These are phyloP conservation scores for Furcifer pardalis DNA, from an alignment of 2,797 vertebrate genomes.

Conservation along the genomic window DNA sequence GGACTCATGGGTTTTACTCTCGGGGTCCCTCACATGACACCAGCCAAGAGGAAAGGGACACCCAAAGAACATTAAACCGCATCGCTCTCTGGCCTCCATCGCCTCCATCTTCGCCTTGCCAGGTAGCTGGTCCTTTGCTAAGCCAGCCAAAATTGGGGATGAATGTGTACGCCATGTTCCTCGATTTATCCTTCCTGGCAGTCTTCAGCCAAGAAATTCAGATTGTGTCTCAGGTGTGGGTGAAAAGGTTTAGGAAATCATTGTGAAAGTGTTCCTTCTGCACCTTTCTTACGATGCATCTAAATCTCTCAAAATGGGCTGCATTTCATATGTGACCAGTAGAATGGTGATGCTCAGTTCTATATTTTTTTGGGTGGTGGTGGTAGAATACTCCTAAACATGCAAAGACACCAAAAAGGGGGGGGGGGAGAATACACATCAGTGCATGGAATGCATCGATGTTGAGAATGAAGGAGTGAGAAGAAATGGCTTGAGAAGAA, in stretches of 20 bases:
- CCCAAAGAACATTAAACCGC: conserved; percentile 49
- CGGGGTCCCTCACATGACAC: conserved; percentile 52
- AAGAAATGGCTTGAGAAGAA: neutral
- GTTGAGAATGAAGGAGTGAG: no score
- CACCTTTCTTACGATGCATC: neutral
- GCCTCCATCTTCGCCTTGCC: neutral
- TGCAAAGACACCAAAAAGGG: no score
- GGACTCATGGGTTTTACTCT: conserved; percentile 35
- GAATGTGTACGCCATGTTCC: neutral
- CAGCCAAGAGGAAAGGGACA: conserved; percentile 34
- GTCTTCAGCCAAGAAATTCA: neutral
- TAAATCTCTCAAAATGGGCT: neutral
- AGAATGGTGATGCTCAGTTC: neutral
- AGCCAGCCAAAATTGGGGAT: neutral
- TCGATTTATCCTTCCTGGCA: neutral
- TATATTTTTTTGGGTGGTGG: no score
- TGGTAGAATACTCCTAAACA: no score
- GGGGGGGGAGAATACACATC: neutral
- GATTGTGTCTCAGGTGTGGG: no score
- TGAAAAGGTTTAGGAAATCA: neutral
- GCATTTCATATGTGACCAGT: neutral
- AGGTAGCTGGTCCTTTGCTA: neutral
- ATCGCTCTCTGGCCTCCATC: neutral
- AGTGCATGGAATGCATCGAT: neutral
- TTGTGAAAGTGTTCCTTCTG: neutral